Percentiles rank a stretch among this genome's conserved stretches.
These are phyloP conservation scores for Dipodomys merriami DNA, from an alignment of 2,113 vertebrate genomes.

Conservation along the genomic window DNA sequence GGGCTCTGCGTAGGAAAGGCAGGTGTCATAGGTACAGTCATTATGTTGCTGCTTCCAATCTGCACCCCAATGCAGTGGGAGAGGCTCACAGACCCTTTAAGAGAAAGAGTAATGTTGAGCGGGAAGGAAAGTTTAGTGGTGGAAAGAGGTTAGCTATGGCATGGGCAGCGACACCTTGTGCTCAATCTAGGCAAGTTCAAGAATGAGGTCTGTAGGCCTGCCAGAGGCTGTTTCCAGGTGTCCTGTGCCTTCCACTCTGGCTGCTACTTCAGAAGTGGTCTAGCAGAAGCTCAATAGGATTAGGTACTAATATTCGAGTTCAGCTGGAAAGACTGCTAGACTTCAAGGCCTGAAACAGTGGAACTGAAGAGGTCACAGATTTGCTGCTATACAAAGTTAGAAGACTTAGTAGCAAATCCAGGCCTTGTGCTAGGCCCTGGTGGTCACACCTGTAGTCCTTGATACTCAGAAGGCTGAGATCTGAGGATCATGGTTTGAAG, in stretches of 20 bases:
- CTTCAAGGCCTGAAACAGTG: background rate
- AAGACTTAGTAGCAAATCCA: background rate
- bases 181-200: constrained; percentile 24
- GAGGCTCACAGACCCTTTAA: background rate
- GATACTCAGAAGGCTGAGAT: too few species aligned
- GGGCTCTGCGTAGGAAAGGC: rapidly evolving
- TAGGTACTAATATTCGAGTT: background rate
- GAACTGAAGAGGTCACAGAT: background rate
- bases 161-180: constrained; percentile 17
- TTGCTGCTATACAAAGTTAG: background rate
- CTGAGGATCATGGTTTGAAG: too few species aligned
- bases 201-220: background rate
- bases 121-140: background rate
- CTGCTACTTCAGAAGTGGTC: background rate
- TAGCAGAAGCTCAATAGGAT: constrained; percentile 12
- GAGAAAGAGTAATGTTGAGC: background rate
- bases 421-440: background rate
- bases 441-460: too few species aligned
- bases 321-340: background rate
- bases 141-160: too few species aligned
- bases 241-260: background rate
- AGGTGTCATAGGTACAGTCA: background rate
- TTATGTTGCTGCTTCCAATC: constrained; percentile 13
- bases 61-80: background rate
- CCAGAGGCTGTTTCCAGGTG: background rate